These are phyloP conservation scores for Nerophis ophidion DNA, from an alignment of 2,113 vertebrate genomes.

Conservation along the genomic window DNA sequence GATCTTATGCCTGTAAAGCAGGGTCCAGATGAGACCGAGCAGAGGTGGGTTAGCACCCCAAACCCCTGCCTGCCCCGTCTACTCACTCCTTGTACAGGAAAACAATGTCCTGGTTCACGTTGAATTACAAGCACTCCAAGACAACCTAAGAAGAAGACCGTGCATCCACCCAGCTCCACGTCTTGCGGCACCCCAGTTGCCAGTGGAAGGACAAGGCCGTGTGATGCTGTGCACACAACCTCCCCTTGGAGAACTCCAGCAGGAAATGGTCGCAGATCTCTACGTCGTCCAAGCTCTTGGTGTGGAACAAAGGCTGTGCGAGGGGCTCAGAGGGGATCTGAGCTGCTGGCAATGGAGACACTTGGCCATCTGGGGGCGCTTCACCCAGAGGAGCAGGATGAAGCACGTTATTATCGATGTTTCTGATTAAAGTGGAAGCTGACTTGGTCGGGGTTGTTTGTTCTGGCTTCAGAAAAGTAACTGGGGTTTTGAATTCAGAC, in stretches of 20 bases:
- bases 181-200: conserved; percentile 37
- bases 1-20: background rate
- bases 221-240: conserved; percentile 50
- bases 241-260: conserved; percentile 14
- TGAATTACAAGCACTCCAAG: conserved; percentile 52
- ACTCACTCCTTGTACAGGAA: conserved; percentile 37
- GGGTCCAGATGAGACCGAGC: background rate
- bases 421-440: conserved; percentile 23
- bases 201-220: conserved; percentile 57
- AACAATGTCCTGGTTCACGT: background rate
- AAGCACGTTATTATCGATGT: background rate
- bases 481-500: background rate
- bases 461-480: conserved; percentile 11
- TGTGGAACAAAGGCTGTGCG: conserved; percentile 15
- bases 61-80: background rate
- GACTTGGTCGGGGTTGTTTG: conserved; percentile 32
- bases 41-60: background rate
- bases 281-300: conserved; percentile 7
- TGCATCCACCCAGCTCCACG: conserved; percentile 37
- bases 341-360: background rate
- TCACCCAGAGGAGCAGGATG: background rate
- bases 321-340: background rate
- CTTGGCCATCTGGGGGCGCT: background rate
- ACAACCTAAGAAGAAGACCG: conserved; percentile 21
- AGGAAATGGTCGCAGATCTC: conserved; percentile 58